Evolutionary conservation across 2,113 vertebrate species (phyloP), one percentile per base, ranked within the genome.

Genomic region (Malurus melanocephalus): DNA sequence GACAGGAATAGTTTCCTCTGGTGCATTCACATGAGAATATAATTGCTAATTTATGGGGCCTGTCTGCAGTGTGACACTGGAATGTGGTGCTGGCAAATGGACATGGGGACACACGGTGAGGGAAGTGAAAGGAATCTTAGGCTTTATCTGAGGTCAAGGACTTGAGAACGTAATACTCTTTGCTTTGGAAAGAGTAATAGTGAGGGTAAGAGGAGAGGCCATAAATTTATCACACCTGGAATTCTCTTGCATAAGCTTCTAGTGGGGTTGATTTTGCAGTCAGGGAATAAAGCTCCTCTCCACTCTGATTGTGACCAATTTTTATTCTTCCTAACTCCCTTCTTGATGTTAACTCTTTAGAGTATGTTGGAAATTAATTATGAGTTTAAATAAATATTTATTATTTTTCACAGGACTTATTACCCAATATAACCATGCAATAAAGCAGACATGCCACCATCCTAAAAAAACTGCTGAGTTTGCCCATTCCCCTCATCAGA

Each of bases 1-100:
- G 71, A 42, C 38, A 73, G 78, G 65, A 83, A 11, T 35, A 55
- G 32, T 56, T 90, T 74, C 33, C 60, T 72, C 69, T 87, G 48
- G 62, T 67, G 73, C 48, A 28, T 56, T 89, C 80, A 86, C 68
- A 69, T 18, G 33, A 64, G 66, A 71, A n/a, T 53, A 46, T 40
- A 2, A 8, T 7, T 80, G 75, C 52, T 93, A 82, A 94, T 96
- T 96, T 87, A 95, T 92, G 76, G 82, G 45, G 55, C 42, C 55
- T 84, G 60, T 85, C 91, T 94, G 86, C 87, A 71, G 60, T 22
- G 33, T 78, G 71, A 80, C 88, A 72, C 67, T 81, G 88, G 92
- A 95, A 93, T 96, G 88, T 42, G 38, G 30, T 68, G 79, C 53
- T 92, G 84, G 88, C 71, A 87, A 62, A 80, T 60, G 78, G 82